Evolutionary conservation across 2,888 invertebrate genomes (phyloP).

Genomic region (Incurvaria masculella): DNA sequence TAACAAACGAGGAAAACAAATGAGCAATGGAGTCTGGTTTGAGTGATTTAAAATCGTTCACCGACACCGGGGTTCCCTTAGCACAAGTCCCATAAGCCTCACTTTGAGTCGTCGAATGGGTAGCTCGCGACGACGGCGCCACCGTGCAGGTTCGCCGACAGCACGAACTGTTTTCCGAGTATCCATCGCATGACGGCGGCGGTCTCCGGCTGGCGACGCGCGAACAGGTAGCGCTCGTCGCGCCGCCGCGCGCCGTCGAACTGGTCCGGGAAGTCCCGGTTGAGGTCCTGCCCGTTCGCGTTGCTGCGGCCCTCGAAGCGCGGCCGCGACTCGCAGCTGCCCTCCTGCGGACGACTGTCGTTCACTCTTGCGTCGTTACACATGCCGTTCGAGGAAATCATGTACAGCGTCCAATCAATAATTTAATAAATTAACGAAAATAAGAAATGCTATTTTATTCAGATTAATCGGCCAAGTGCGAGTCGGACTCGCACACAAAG

Average conservation of each 20-base stretch:
- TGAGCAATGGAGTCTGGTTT: too few relatives aligned
- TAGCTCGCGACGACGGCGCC: conserved; percentile 97
- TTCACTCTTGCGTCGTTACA: too few relatives aligned
- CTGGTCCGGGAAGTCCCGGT: conserved; percentile 92
- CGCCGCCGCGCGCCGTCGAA: conserved; percentile 53
- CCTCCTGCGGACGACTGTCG: too few relatives aligned
- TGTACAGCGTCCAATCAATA: too few relatives aligned
- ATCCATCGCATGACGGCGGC: conserved; percentile 89
- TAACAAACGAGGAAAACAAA: too few relatives aligned
- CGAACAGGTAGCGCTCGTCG: conserved; percentile 47
- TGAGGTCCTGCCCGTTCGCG: conserved; percentile 77
- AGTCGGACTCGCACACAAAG: too few relatives aligned
- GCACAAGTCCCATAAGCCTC: conserved; percentile 20
- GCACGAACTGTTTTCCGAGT: conserved; percentile 78
- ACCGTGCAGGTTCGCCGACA: conserved; percentile 95
- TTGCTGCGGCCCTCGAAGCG: conserved; percentile 75
- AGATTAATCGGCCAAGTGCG: too few relatives aligned
- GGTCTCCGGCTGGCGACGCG: conserved; percentile 81
- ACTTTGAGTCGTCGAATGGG: conserved; percentile 89
- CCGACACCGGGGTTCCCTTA: too few relatives aligned
- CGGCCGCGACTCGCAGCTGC: conserved; percentile 68
- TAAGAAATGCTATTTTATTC: too few relatives aligned
- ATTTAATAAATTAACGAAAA: too few relatives aligned
- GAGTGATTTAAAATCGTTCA: too few relatives aligned
- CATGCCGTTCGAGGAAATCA: too few relatives aligned